Conservation (phyloP, 92 coral and sea anemone species). For the Chrysogorgia sp. region DNA sequence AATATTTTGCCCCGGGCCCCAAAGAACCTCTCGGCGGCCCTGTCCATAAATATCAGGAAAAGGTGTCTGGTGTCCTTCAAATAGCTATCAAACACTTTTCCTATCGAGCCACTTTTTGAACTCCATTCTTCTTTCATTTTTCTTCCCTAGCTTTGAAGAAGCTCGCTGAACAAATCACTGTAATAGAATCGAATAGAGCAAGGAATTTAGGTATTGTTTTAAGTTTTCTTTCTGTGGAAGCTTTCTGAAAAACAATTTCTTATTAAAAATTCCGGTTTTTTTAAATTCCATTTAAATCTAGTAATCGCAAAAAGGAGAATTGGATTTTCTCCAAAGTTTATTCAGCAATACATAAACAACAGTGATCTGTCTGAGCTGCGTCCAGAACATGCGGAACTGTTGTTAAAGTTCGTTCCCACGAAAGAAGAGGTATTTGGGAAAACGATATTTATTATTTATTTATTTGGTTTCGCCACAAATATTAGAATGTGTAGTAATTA, state of each 20-base stretch:
- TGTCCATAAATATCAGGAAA: too few relatives aligned
- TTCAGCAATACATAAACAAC: slow-evolving; percentile 70
- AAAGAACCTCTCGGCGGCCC: too few relatives aligned
- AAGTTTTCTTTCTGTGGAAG: not conserved
- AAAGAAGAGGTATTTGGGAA: slow-evolving; percentile 96
- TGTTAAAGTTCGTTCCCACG: slow-evolving; percentile 91
- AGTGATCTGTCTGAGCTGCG: slow-evolving; percentile 92
- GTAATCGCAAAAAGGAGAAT: slow-evolving; percentile 97
- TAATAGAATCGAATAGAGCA: slow-evolving; percentile 90
- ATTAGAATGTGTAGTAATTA: too few relatives aligned
- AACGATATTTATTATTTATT: too few relatives aligned
- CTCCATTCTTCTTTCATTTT: not conserved
- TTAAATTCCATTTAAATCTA: slow-evolving; percentile 33
- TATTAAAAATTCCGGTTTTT: not conserved
- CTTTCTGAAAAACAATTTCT: not conserved
- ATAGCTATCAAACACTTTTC: too few relatives aligned
- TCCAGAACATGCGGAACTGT: slow-evolving; percentile 89
- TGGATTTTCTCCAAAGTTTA: slow-evolving; percentile 78
- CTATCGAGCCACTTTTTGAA: too few relatives aligned
- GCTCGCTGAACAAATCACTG: slow-evolving; percentile 89
- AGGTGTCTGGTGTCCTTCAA: too few relatives aligned
- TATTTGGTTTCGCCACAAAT: too few relatives aligned
- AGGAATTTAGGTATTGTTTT: slow-evolving; percentile 84
- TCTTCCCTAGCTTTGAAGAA: slow-evolving; percentile 70
- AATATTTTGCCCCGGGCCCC: too few relatives aligned